Evolutionary conservation across 1,140 invertebrate genomes (phyloP).

Genomic region (Dreissena rostriformis): DNA sequence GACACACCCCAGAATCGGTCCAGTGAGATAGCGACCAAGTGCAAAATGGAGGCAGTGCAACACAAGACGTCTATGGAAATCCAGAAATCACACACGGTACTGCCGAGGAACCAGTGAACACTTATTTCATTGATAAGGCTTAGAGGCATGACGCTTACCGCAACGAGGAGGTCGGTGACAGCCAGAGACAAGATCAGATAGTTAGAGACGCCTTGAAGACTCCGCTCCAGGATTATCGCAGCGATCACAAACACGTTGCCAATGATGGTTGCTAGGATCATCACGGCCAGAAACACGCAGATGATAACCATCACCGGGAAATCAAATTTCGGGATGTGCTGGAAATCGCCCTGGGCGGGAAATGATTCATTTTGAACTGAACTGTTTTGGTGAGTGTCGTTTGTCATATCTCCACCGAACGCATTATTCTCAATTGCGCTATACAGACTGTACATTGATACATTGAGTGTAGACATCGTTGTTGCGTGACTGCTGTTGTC

Average conservation of each 20-base stretch:
- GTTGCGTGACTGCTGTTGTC: too few species aligned
- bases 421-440: too few species aligned
- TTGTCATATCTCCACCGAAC: too few species aligned
- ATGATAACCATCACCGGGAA: constrained; percentile 63
- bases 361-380: too few species aligned
- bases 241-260: constrained; percentile 97
- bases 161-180: constrained; percentile 97
- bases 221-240: constrained; percentile 94
- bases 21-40: constrained; percentile 96
- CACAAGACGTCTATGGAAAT: constrained; percentile 95
- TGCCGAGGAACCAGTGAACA: constrained; percentile 85
- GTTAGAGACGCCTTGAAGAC: constrained; percentile 94
- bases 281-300: constrained; percentile 70
- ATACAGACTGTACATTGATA: too few species aligned
- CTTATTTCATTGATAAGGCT: constrained; percentile 83
- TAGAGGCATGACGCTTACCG: constrained; percentile 85
- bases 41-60: constrained; percentile 96
- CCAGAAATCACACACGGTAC: constrained; percentile 95
- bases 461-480: too few species aligned
- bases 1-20: constrained; percentile 98
- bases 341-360: neutral
- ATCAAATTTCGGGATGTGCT: constrained; percentile 60
- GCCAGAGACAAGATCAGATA: constrained; percentile 97
- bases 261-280: constrained; percentile 83
- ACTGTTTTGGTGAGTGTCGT: neutral